A percentile compares a stretch with the other conserved stretches of the same genome.
phyloP scores from a whole-genome alignment of 53 echinoderm and acorn worm species.

The Pentamera pediparva region DNA sequence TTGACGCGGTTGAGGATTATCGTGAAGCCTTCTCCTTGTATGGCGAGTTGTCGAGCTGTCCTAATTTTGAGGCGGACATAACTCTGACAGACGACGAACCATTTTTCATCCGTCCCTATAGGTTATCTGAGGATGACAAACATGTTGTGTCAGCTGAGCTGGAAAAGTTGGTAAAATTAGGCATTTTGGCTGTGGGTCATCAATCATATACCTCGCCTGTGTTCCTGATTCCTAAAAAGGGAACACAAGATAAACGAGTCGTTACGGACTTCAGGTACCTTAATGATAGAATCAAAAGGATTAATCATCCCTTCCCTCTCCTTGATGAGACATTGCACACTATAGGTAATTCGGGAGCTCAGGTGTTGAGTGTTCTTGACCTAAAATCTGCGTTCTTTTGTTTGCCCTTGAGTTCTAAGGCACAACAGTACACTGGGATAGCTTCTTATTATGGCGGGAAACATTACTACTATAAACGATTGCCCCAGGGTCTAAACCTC shows the following conservation, averaged over 20 bases:
- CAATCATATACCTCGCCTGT: slow-evolving; percentile 39
- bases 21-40: slow-evolving; percentile 26
- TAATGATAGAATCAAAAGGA: slow-evolving; percentile 34
- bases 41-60: slow-evolving; percentile 27
- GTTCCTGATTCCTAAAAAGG: slow-evolving; percentile 34
- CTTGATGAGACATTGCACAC: slow-evolving; percentile 37
- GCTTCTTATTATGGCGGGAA: slow-evolving; percentile 54
- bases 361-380: slow-evolving; percentile 19
- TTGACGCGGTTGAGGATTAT: no score
- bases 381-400: not conserved
- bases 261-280: slow-evolving; percentile 47
- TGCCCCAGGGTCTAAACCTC: slow-evolving; percentile 41
- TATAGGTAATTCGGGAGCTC: slow-evolving; percentile 35
- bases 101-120: slow-evolving; percentile 6
- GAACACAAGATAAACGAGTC: slow-evolving; percentile 36
- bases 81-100: not conserved
- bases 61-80: slow-evolving; percentile 6
- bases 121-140: not conserved
- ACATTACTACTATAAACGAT: slow-evolving; percentile 45
- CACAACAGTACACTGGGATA: slow-evolving; percentile 47
- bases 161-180: slow-evolving; percentile 22
- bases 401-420: not conserved
- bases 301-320: slow-evolving; percentile 43
- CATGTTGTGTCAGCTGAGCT: not conserved
- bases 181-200: not conserved